A percentile compares a stretch with the other conserved stretches of the same genome.
Evolutionary conservation across 2,113 vertebrate species (phyloP).

Genomic region (Triplophysa rosa): DNA sequence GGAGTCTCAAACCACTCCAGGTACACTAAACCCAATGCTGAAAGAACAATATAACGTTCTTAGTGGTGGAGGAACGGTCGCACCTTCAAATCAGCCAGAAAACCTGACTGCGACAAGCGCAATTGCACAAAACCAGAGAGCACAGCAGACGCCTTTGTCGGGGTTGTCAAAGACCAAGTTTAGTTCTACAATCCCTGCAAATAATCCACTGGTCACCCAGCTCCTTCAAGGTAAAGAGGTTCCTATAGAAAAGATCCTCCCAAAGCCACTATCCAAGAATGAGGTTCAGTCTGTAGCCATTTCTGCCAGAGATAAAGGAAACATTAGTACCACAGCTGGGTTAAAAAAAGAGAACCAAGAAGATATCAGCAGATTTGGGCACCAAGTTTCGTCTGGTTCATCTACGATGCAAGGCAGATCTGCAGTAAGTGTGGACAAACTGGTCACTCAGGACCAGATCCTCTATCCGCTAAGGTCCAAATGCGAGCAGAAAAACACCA

Average conservation of each 20-base stretch:
- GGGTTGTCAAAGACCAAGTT: conserved; percentile 62
- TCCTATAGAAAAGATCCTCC: conserved; percentile 91
- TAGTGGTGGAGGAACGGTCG: conserved; percentile 49
- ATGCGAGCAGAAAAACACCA: conserved; percentile 74
- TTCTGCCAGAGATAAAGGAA: conserved; percentile 60
- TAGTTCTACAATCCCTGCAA: conserved; percentile 86
- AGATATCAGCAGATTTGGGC: conserved; percentile 67
- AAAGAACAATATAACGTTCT: conserved; percentile 11
- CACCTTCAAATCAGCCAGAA: conserved; percentile 32
- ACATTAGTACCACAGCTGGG: background rate
- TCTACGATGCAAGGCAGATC: conserved; percentile 61
- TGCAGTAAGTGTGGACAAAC: conserved; percentile 72
- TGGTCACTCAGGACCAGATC: conserved; percentile 85
- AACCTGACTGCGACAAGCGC: conserved; percentile 23
- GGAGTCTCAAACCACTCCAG: conserved; percentile 31
- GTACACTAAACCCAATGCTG: conserved; percentile 9
- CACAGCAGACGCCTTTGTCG: conserved; percentile 49
- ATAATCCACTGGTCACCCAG: conserved; percentile 92
- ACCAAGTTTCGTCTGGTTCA: conserved; percentile 64
- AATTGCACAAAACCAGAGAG: conserved; percentile 31
- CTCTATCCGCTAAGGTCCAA: conserved; percentile 83
- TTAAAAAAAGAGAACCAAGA: conserved; percentile 51
- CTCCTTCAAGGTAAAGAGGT: conserved; percentile 93
- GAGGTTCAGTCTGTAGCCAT: conserved; percentile 68
- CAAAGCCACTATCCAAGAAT: conserved; percentile 80